phyloP scores from a whole-genome alignment of 2,113 vertebrate genomes.

The Saccopteryx leptura region DNA sequence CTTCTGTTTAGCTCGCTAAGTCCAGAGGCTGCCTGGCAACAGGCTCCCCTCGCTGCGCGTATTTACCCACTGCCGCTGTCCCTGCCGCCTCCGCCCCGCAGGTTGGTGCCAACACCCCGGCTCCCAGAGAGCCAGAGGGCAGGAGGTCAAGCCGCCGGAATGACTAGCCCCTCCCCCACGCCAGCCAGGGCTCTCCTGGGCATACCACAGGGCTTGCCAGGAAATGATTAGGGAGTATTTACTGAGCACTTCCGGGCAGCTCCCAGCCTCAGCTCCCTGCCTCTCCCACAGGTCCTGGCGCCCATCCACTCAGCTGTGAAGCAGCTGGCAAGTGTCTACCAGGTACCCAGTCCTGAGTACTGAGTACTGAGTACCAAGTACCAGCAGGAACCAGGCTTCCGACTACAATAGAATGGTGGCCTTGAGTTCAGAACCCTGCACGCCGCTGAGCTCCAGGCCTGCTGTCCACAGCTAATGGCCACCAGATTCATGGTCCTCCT shows the following conservation, averaged over 20 bases:
- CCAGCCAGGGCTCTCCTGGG: background rate
- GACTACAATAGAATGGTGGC: background rate
- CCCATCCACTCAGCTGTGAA: background rate
- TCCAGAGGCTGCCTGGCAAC: conserved; percentile 45
- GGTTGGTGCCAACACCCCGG: background rate
- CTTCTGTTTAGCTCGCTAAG: conserved; percentile 30
- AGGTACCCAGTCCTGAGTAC: background rate
- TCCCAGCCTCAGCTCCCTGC: background rate
- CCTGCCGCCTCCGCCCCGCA: background rate
- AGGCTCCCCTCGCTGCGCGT: background rate
- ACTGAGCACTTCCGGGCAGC: conserved; percentile 31
- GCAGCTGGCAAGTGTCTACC: background rate
- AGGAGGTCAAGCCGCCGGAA: background rate
- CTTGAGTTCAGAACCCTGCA: background rate
- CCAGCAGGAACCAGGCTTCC: background rate
- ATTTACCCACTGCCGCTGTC: background rate
- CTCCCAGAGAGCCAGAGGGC: background rate
- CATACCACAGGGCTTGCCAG: background rate
- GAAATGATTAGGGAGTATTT: conserved; percentile 41
- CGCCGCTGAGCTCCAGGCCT: background rate
- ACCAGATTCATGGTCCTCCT: background rate
- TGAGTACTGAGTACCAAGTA: background rate
- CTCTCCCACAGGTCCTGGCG: background rate
- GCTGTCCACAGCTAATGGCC: background rate
- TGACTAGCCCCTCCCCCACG: background rate